phyloP scores from a whole-genome alignment of 1,140 invertebrate genomes.

The Anastrepha obliqua region DNA sequence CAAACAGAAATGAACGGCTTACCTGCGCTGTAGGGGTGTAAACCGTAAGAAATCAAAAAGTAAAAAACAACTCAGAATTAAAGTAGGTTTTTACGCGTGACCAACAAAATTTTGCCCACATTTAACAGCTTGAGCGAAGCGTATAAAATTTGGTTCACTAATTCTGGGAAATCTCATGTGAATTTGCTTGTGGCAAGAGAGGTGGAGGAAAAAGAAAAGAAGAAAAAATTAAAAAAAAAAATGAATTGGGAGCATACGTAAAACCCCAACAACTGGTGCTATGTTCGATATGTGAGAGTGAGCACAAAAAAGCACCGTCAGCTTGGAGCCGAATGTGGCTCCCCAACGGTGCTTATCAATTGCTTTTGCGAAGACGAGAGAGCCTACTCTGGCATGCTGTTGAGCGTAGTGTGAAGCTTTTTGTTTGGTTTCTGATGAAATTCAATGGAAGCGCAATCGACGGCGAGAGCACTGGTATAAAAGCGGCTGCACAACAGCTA shows the following conservation, averaged over 20 bases:
- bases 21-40: neutral
- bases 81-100: slow-evolving; percentile 46
- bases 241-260: neutral
- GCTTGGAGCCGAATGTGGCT: slow-evolving; percentile 11
- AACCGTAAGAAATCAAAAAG: neutral
- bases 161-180: slow-evolving; percentile 12
- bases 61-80: neutral
- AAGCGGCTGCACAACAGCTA: slow-evolving; percentile 59
- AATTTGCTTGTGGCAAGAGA: neutral
- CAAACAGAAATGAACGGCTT: neutral
- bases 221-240: neutral
- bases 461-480: slow-evolving; percentile 69
- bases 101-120: slow-evolving; percentile 21
- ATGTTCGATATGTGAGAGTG: neutral
- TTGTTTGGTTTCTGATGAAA: slow-evolving; percentile 68
- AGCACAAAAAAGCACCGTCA: slow-evolving; percentile 17
- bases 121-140: neutral
- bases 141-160: neutral
- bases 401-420: slow-evolving; percentile 6
- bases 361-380: slow-evolving; percentile 5
- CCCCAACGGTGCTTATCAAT: slow-evolving; percentile 22
- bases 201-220: neutral
- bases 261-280: neutral
- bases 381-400: neutral
- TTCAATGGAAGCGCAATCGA: slow-evolving; percentile 61